Evolutionary conservation across 2,888 invertebrate species (phyloP), one percentile per base, ranked within the genome.

Genomic region (Drosophila tripunctata): DNA sequence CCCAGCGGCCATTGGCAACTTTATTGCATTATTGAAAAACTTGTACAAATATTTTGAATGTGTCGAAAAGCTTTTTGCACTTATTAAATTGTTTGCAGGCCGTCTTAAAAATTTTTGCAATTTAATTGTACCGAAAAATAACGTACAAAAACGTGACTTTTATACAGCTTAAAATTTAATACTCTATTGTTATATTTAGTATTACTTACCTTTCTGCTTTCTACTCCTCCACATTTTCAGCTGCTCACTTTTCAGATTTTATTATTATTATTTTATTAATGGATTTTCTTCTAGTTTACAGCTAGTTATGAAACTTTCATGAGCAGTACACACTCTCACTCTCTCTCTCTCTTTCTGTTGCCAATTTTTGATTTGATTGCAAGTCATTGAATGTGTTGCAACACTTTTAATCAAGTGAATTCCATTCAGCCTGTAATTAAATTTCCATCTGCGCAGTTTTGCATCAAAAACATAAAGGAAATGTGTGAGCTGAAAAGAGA

Each of bases 21-120:
- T 86, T 83, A 87, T 87, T 87, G 88, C 88, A 83, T 86, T 83
- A 83, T 83, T 83, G 88, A 83, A 83, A 83, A 88, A 88, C 83
- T 87, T 87, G 86, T 83, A 67, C 79, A 83, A 83, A 83, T 86
- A 83, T 82, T 82, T 82, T 82, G 85, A 82, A 87, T 87, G 87
- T 85, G 87, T 70, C 68, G 68, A 75, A 85, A 72, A 85, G 78
- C 80, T 71, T 63, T 81, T 74, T 84, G 57, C 57, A 64, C 64
- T 78, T 81, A 84, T 87, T 81, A 68, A 84, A 81, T 84, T 84
- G 57, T 77, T 71, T 56, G 5, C 55, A 36, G 21, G 6, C 12
- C 21, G 17, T 14, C 27, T 40, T 36, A 43, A 44, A 50, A 30
- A n/a, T n/a, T 17, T 50, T 14, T 24, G 67, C 64, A 64, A 70